Percentiles rank a stretch among this genome's conserved stretches.
Evolutionary conservation across 2,888 invertebrate genomes (phyloP).

Genomic region (Meloe dianella): DNA sequence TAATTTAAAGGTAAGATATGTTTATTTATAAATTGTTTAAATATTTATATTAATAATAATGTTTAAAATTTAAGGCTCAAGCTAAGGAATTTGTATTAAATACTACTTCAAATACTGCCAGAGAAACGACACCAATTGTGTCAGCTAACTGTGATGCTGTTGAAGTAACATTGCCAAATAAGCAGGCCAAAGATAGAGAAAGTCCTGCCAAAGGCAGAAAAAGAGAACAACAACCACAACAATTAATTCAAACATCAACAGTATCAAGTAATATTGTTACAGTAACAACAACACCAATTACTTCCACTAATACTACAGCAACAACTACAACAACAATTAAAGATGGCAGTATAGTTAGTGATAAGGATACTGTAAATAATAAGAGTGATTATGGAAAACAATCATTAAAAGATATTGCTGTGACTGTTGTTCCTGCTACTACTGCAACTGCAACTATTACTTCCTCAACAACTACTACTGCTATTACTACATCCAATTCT

Average conservation of each 20-base stretch:
- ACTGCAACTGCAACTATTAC: constrained; percentile 20
- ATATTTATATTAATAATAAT: background rate
- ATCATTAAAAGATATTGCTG: constrained; percentile 26
- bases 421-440: constrained; percentile 24
- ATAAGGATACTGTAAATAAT: constrained; percentile 41
- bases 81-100: constrained; percentile 57
- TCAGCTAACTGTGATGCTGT: constrained; percentile 75
- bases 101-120: constrained; percentile 47
- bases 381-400: constrained; percentile 34
- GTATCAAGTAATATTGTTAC: background rate
- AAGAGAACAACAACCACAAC: constrained; percentile 42
- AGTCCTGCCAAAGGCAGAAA: constrained; percentile 56
- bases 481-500: constrained; percentile 18
- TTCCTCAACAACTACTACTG: constrained; percentile 25
- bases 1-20: constrained; percentile 53
- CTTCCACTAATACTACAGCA: background rate
- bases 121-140: constrained; percentile 66
- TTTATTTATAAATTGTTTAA: constrained; percentile 14
- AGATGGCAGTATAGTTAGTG: constrained; percentile 36
- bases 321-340: constrained; percentile 23
- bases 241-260: constrained; percentile 19
- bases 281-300: background rate
- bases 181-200: constrained; percentile 55
- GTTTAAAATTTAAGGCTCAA: constrained; percentile 47
- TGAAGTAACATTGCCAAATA: constrained; percentile 65